These are phyloP conservation scores for Siniperca scherzeri DNA, from an alignment of 2,797 vertebrate species.

Conservation along the genomic window DNA sequence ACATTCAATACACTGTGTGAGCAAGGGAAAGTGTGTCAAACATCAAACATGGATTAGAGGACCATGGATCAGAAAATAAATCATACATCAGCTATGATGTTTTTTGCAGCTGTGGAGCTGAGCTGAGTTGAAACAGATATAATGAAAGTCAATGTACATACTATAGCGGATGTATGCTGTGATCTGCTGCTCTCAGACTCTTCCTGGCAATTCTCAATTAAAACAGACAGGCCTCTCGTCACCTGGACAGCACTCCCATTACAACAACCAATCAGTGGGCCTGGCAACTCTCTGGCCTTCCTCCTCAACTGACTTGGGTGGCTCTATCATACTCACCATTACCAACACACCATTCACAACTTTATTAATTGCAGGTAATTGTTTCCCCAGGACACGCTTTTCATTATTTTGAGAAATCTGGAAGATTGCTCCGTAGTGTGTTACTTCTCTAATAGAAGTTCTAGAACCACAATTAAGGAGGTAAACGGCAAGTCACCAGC, in stretches of 20 bases:
- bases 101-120: not conserved
- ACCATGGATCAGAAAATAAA: slow-evolving; percentile 55
- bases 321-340: slow-evolving; percentile 42
- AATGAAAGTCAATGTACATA: slow-evolving; percentile 10
- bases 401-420: slow-evolving; percentile 72
- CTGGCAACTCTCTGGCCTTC: slow-evolving; percentile 60
- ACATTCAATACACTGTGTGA: slow-evolving; percentile 33
- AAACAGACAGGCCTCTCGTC: slow-evolving; percentile 38
- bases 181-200: slow-evolving; percentile 24
- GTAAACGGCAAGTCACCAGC: slow-evolving; percentile 59
- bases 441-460: slow-evolving; percentile 62
- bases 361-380: slow-evolving; percentile 71
- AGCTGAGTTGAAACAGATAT: slow-evolving; percentile 30
- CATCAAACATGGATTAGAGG: slow-evolving; percentile 62
- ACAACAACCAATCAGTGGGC: slow-evolving; percentile 55
- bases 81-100: slow-evolving; percentile 44
- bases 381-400: slow-evolving; percentile 56
- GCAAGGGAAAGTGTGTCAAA: slow-evolving; percentile 48
- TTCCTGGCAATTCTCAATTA: slow-evolving; percentile 34
- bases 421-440: slow-evolving; percentile 50
- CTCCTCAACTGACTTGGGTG: slow-evolving; percentile 47
- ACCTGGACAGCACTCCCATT: slow-evolving; percentile 37
- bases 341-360: slow-evolving; percentile 57
- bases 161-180: slow-evolving; percentile 27
- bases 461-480: slow-evolving; percentile 65